Conservation (phyloP, 2,797 vertebrate species). For the Rousettus madagascariensis region DNA sequence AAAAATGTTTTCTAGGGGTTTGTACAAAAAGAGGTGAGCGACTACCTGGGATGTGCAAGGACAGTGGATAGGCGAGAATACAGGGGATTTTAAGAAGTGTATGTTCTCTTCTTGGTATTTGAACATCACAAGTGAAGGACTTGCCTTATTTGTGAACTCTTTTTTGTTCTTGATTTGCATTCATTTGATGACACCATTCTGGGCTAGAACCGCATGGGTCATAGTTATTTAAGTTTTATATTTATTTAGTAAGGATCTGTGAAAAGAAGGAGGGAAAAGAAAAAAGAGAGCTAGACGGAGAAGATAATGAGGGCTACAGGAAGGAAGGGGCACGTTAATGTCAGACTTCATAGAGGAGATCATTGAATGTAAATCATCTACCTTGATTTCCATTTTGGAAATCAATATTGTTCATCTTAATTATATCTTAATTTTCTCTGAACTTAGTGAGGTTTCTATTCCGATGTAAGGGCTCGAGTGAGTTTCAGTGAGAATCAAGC, state of each 20-base stretch:
- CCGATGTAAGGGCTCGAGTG: background rate
- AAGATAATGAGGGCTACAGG: background rate
- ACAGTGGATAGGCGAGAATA: background rate
- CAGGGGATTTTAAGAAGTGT: background rate
- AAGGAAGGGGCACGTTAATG: background rate
- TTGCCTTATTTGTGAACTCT: background rate
- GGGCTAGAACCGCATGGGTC: background rate
- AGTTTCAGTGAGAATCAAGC: slow-evolving; percentile 33
- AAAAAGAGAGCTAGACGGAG: background rate
- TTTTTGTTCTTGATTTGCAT: background rate
- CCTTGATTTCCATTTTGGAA: slow-evolving; percentile 37
- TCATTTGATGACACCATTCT: background rate
- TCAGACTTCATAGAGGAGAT: background rate
- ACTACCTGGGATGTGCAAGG: background rate
- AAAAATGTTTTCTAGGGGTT: background rate
- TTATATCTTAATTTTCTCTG: background rate
- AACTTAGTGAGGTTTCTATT: slow-evolving; percentile 3
- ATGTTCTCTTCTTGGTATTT: background rate
- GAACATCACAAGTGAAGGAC: background rate
- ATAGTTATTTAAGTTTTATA: background rate
- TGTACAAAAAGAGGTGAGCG: background rate
- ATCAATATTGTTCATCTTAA: background rate
- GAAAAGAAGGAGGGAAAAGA: slow-evolving; percentile 23
- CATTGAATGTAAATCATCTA: background rate
- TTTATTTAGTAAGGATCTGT: slow-evolving; percentile 25